Evolutionary conservation across 2,113 vertebrate genomes (phyloP).

Genomic region (Guaruba guarouba): DNA sequence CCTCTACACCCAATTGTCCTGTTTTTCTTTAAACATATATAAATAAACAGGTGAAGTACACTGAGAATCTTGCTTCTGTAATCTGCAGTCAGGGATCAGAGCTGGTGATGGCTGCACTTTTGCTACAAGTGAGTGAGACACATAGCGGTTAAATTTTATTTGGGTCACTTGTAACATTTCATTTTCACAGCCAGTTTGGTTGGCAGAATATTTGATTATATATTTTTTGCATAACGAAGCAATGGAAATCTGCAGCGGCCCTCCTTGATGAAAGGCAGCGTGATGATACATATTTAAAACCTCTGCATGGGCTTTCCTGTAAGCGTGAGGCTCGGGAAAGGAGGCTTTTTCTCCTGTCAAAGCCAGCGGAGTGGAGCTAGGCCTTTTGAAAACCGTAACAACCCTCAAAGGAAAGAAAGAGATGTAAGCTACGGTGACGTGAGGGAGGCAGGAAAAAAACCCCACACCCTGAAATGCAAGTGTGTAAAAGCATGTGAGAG

Average conservation of each 20-base stretch:
- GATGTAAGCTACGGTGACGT: background rate
- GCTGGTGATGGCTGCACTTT: background rate
- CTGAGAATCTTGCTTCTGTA: background rate
- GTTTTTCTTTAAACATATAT: background rate
- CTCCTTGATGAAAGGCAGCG: background rate
- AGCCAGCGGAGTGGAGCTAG: background rate
- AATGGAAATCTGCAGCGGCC: background rate
- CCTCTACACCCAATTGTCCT: background rate
- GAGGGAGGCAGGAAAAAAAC: background rate
- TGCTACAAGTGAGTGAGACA: background rate
- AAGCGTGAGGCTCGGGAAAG: background rate
- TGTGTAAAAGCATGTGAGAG: background rate
- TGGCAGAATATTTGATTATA: slow-evolving; percentile 32
- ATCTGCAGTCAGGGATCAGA: background rate
- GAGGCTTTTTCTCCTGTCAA: background rate
- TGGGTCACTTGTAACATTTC: slow-evolving; percentile 33
- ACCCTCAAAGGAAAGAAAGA: background rate
- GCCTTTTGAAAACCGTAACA: background rate
- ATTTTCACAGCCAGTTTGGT: slow-evolving; percentile 27
- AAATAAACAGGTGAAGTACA: background rate
- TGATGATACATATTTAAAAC: background rate
- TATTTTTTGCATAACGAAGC: slow-evolving; percentile 5
- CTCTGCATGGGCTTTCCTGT: background rate
- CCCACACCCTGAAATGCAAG: background rate
- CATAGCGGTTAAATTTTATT: background rate